phyloP scores from a whole-genome alignment of 2,113 vertebrate genomes.

The Notothenia coriiceps region DNA sequence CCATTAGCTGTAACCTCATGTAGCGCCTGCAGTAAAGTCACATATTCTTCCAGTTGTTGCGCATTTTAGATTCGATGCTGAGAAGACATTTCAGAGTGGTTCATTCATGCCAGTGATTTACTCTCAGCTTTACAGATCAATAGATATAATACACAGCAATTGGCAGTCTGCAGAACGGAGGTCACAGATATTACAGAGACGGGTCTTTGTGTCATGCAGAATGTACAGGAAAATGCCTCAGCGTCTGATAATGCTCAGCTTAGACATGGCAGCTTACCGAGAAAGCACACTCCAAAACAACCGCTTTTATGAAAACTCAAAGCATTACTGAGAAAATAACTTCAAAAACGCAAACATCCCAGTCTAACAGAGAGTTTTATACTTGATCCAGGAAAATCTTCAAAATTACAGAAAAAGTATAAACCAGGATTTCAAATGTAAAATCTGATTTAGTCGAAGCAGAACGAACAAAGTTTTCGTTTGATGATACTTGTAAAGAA shows the following conservation, averaged over 20 bases:
- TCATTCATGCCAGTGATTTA: conserved; percentile 29
- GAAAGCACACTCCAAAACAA: conserved; percentile 16
- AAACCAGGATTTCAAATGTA: conserved; percentile 1
- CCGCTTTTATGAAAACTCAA: conserved; percentile 26
- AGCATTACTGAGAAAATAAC: conserved; percentile 16
- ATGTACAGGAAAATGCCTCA: conserved; percentile 21
- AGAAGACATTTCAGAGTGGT: conserved; percentile 18
- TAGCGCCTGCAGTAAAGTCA: not conserved
- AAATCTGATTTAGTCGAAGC: conserved; percentile 5
- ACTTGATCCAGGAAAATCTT: conserved; percentile 23
- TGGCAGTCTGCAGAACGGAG: conserved; percentile 38
- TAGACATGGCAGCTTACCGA: conserved; percentile 37
- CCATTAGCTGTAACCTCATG: conserved; percentile 19
- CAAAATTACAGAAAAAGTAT: conserved; percentile 28
- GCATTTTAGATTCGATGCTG: not conserved
- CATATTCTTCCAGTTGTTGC: not conserved
- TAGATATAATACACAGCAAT: conserved; percentile 37
- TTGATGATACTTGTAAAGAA: conserved; percentile 3
- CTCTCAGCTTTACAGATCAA: conserved; percentile 57
- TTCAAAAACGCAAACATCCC: conserved; percentile 18
- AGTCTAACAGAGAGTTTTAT: not conserved
- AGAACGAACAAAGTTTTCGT: conserved; percentile 18
- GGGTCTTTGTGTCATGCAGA: conserved; percentile 41
- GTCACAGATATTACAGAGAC: conserved; percentile 51
- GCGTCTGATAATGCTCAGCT: conserved; percentile 23